Percentiles rank a stretch among this genome's conserved stretches.
These are phyloP conservation scores for Chymomyza costata DNA, from an alignment of 1,140 invertebrate genomes.

Conservation along the genomic window DNA sequence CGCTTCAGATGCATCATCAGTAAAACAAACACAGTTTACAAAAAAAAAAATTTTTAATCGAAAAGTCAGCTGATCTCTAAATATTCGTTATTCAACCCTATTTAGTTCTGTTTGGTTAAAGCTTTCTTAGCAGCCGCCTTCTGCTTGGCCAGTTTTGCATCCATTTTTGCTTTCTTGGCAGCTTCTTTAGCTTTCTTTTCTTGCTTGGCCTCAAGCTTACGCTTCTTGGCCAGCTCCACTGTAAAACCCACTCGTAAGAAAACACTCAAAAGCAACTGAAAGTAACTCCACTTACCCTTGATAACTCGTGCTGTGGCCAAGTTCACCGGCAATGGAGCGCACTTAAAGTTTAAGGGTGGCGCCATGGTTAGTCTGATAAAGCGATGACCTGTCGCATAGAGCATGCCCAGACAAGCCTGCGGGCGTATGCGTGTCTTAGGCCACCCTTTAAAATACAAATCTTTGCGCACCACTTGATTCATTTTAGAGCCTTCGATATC, in stretches of 20 bases:
- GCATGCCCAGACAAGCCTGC: constrained; percentile 53
- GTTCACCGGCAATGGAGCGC: constrained; percentile 51
- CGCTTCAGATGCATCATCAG: too few relatives aligned
- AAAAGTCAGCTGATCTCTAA: too few relatives aligned
- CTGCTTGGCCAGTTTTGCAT: constrained; percentile 6
- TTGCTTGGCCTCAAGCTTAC: too few relatives aligned
- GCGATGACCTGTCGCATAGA: constrained; percentile 50
- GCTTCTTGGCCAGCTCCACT: constrained; percentile 10
- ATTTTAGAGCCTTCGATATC: constrained; percentile 39
- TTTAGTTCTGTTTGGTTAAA: too few relatives aligned
- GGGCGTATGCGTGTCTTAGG: constrained; percentile 43
- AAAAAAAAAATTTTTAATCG: too few relatives aligned
- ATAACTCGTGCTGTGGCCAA: constrained; percentile 28
- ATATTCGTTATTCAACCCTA: too few relatives aligned
- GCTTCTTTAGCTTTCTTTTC: not conserved
- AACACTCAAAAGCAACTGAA: not conserved
- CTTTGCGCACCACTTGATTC: constrained; percentile 25
- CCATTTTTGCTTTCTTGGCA: constrained; percentile 12
- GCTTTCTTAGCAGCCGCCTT: not conserved
- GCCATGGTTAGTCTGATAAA: constrained; percentile 40
- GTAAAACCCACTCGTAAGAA: not conserved
- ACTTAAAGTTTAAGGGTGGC: constrained; percentile 46
- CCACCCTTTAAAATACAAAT: constrained; percentile 43
- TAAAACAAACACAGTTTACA: too few relatives aligned
- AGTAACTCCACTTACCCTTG: constrained; percentile 24